These are phyloP conservation scores for Idaea straminata DNA, from an alignment of 2,888 invertebrate species.

Conservation along the genomic window DNA sequence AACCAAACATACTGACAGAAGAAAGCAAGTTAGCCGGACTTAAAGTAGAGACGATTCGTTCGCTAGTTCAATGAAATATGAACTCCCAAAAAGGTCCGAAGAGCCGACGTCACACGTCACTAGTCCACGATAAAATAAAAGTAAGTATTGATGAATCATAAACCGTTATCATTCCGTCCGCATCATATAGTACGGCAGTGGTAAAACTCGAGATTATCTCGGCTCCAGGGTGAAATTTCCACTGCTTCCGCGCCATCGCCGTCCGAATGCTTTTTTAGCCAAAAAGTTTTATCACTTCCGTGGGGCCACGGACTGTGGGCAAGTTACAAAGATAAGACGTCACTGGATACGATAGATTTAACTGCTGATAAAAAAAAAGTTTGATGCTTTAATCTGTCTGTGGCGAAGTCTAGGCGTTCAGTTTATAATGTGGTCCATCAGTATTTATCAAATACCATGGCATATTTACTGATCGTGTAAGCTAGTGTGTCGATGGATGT, in stretches of 20 bases:
- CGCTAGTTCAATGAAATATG: too few species aligned
- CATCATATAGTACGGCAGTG: slow-evolving; percentile 40
- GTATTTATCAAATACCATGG: too few species aligned
- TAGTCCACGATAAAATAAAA: not conserved
- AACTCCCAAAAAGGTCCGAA: not conserved
- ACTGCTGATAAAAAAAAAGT: not conserved
- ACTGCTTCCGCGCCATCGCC: slow-evolving; percentile 74
- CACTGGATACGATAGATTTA: slow-evolving; percentile 36
- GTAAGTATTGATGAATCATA: slow-evolving; percentile 29
- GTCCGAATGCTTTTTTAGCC: slow-evolving; percentile 74
- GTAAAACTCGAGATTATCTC: slow-evolving; percentile 59
- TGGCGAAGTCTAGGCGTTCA: not conserved
- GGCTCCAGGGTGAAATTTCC: slow-evolving; percentile 58
- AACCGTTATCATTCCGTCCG: slow-evolving; percentile 58
- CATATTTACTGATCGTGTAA: too few species aligned
- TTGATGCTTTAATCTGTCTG: not conserved
- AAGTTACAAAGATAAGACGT: slow-evolving; percentile 32
- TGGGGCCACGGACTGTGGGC: slow-evolving; percentile 62
- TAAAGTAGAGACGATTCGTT: too few species aligned
- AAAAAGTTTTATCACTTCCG: slow-evolving; percentile 80
- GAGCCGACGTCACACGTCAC: not conserved
- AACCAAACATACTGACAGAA: too few species aligned
- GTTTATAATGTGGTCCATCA: not conserved
- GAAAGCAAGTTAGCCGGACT: too few species aligned
- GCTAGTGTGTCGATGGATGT: too few species aligned